Evolutionary conservation across 2,113 vertebrate species (phyloP).

Genomic region (Petrocephalus zakoni): DNA sequence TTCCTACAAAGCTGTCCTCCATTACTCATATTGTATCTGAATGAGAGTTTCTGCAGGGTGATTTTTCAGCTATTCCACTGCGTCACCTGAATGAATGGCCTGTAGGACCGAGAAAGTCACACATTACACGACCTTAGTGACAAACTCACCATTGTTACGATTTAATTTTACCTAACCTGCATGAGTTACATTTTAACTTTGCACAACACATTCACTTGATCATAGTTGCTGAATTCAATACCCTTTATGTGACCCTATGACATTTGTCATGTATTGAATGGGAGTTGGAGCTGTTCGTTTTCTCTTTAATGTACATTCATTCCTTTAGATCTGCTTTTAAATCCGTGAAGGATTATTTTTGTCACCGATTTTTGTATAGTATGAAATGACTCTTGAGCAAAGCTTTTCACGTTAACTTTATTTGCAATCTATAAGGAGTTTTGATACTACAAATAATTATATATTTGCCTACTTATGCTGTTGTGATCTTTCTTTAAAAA

Average conservation of each 20-base stretch:
- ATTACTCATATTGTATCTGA: neutral
- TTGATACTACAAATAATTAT: neutral
- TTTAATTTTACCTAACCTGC: neutral
- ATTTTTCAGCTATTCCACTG: neutral
- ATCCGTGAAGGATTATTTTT: neutral
- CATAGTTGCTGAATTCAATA: neutral
- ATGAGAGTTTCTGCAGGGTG: neutral
- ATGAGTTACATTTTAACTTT: neutral
- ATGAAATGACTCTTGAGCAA: neutral
- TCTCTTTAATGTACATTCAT: neutral
- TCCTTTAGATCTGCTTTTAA: neutral
- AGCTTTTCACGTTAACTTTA: neutral
- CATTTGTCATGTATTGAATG: neutral
- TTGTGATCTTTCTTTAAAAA: neutral
- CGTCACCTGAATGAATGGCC: neutral
- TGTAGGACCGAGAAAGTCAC: neutral
- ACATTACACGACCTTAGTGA: neutral
- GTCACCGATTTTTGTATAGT: neutral
- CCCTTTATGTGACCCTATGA: neutral
- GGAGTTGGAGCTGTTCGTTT: neutral
- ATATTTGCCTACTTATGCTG: neutral
- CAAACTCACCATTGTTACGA: neutral
- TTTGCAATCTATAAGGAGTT: neutral
- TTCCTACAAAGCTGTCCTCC: neutral
- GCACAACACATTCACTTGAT: neutral